Percentiles rank a stretch among this genome's conserved stretches.
phyloP scores from a whole-genome alignment of 2,113 vertebrate genomes.

The Chauna torquata region DNA sequence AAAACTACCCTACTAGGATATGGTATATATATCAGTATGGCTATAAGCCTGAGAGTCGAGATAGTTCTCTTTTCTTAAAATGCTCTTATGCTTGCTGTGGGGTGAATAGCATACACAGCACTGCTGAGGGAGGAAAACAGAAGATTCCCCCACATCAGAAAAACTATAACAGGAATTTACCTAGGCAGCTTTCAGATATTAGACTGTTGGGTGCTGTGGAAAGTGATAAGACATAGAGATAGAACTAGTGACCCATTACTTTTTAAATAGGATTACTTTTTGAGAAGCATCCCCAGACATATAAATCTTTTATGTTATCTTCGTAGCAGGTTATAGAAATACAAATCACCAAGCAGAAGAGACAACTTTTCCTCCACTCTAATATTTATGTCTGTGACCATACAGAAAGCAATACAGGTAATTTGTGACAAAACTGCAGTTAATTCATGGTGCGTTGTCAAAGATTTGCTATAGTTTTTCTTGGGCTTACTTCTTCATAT shows the following conservation, averaged over 20 bases:
- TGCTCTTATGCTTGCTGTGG: not conserved
- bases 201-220: not conserved
- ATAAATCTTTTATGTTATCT: not conserved
- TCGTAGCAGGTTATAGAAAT: not conserved
- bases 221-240: not conserved
- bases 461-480: conserved; percentile 11
- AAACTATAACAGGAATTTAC: not conserved
- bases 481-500: not conserved
- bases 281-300: not conserved
- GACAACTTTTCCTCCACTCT: not conserved
- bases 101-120: not conserved
- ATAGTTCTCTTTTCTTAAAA: not conserved
- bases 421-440: not conserved
- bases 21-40: not conserved
- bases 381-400: not conserved
- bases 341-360: not conserved
- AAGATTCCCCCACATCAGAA: not conserved
- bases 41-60: not conserved
- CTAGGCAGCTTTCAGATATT: not conserved
- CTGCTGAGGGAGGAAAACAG: not conserved
- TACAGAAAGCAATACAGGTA: not conserved
- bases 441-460: not conserved
- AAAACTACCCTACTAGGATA: not conserved
- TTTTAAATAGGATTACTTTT: not conserved
- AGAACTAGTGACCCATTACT: not conserved